Evolutionary conservation across 2,113 vertebrate species (phyloP), one percentile per base, ranked within the genome.

Genomic region (Ranitomeya variabilis): DNA sequence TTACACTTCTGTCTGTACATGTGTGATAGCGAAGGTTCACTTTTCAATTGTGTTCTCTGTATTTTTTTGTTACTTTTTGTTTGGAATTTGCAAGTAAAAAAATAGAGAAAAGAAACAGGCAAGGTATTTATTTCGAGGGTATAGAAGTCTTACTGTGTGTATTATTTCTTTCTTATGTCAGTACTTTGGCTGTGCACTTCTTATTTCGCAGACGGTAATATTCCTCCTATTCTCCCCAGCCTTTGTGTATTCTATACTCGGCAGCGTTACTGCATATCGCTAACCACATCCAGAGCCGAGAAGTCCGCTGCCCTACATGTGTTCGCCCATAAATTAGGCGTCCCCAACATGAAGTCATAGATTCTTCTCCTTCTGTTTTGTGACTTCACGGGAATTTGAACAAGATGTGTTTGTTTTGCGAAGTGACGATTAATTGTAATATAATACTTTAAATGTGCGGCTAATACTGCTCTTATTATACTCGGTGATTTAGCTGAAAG

Each of bases 401-500:
- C 60, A 83, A 83, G 64, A 67, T 51, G 62, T 66, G 54, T 83
- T 83, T 83, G 81, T 83, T 83, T 51, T 51, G 67, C 14, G 21
- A 67, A 67, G 81, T 69, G 81, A 54, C 52, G 55, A 85, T 76
- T 85, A 85, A 85, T 85, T 85, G 83, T 85, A 74, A 85, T 60
- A 16, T 76, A 85, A 85, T 85, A 74, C 69, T 59, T 85, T 55
- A 85, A 85, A 59, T 85, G 83, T 85, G 66, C 52, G 18, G 54
- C 26, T 85, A 60, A 85, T 76, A 74, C 82, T 90, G 87, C 90
- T 88, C 90, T 90, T 78, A 85, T 80, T 90, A 86, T 90, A 87
- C 91, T 79, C 80, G 89, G 92, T 89, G 88, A 90, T 89, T 89
- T 86, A 86, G 92, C 90, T 80, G 78, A 73, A 84, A 90, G 82